phyloP scores from a whole-genome alignment of 2,888 invertebrate species.

The Melinopterus prodromus region DNA sequence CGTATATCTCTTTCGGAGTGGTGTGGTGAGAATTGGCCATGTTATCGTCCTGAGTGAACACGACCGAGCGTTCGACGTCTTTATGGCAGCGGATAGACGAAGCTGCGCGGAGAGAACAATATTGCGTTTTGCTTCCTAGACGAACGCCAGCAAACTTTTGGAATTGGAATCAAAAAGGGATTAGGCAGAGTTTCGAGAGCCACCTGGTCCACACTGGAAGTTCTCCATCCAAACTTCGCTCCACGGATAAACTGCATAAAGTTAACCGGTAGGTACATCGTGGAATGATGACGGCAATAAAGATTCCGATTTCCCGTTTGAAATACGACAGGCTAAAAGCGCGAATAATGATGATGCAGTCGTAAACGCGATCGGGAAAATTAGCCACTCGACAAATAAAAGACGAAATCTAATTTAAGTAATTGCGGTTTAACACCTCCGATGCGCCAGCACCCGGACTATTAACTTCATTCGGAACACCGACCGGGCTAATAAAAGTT shows the following conservation, averaged over 20 bases:
- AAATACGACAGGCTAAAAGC: neutral
- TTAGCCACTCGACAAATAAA: neutral
- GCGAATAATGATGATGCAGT: neutral
- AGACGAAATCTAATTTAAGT: neutral
- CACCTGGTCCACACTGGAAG: neutral
- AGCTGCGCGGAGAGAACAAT: neutral
- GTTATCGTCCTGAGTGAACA: conserved; percentile 18
- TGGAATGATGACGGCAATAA: neutral
- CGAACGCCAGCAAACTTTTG: neutral
- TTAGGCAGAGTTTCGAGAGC: neutral
- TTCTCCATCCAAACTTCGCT: neutral
- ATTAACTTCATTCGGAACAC: conserved; percentile 4
- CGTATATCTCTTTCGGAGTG: conserved; percentile 24
- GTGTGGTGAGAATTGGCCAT: conserved; percentile 20
- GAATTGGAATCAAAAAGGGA: neutral
- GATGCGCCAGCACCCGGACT: neutral
- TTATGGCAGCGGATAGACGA: conserved; percentile 13
- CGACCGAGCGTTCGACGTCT: conserved; percentile 19
- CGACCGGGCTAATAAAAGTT: neutral
- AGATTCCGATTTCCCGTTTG: neutral
- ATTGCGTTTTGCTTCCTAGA: neutral
- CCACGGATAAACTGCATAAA: neutral
- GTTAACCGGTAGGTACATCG: conserved; percentile 4
- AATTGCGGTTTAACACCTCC: neutral
- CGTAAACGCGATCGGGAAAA: neutral